A percentile compares a stretch with the other conserved stretches of the same genome.
Evolutionary conservation across 2,888 invertebrate genomes (phyloP).

Genomic region (Parasteatoda lunata): DNA sequence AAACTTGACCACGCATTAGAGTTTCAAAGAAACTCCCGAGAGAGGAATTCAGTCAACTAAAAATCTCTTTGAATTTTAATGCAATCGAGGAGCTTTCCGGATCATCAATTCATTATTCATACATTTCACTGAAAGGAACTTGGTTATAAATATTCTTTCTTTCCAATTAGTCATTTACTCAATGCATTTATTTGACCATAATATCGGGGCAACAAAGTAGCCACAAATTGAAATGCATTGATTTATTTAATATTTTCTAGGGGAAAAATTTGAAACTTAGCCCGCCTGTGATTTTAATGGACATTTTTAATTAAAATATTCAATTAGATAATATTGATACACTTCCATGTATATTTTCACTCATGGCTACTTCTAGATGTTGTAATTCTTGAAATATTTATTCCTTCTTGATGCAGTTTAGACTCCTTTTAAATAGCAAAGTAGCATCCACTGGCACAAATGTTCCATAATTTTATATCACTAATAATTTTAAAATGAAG

Average conservation of each 20-base stretch:
- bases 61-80: conserved; percentile 44
- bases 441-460: too few species aligned
- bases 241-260: background rate
- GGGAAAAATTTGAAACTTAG: background rate
- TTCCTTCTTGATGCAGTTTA: too few species aligned
- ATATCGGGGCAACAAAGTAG: background rate
- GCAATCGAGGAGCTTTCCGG: background rate
- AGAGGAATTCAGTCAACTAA: conserved; percentile 39
- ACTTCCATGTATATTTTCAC: too few species aligned
- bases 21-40: conserved; percentile 32
- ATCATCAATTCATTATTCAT: background rate
- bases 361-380: too few species aligned
- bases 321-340: too few species aligned
- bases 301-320: too few species aligned
- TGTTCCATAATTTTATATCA: too few species aligned
- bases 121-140: background rate
- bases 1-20: conserved; percentile 61
- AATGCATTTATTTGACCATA: background rate
- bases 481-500: too few species aligned
- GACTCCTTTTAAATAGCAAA: too few species aligned
- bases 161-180: background rate
- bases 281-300: too few species aligned
- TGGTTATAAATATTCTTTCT: background rate
- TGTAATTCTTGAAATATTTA: too few species aligned
- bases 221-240: background rate